These are phyloP conservation scores for Upupa epops DNA, from an alignment of 2,113 vertebrate genomes.

Conservation along the genomic window DNA sequence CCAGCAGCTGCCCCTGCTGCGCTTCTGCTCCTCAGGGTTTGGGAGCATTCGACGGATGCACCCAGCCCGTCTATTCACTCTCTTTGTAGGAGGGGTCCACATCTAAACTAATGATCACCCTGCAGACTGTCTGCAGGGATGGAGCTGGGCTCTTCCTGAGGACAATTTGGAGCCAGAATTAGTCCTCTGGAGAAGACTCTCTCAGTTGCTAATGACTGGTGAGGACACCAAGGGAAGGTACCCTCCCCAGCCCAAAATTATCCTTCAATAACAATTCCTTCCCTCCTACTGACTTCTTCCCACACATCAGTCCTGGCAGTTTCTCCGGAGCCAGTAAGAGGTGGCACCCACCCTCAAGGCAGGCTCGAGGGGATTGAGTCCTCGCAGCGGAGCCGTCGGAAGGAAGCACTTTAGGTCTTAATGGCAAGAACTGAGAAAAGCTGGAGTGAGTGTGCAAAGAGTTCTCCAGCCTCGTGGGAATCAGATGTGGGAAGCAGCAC, in stretches of 20 bases:
- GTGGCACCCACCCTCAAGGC: neutral
- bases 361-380: neutral
- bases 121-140: neutral
- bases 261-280: neutral
- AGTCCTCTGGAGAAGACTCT: neutral
- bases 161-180: neutral
- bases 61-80: neutral
- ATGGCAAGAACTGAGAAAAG: conserved; percentile 39
- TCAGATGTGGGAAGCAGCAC: neutral
- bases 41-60: neutral
- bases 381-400: conserved; percentile 44
- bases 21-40: neutral
- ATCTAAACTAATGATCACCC: neutral
- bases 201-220: neutral
- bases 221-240: neutral
- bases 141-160: neutral
- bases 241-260: neutral
- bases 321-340: conserved; percentile 15
- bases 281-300: neutral
- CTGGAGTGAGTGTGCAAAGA: too few relatives aligned
- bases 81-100: neutral
- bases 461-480: conserved; percentile 28
- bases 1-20: neutral
- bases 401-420: conserved; percentile 59
- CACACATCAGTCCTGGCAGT: neutral